Base-by-base conservation (phyloP, 1,140 invertebrate genomes). In the Amphibalanus amphitrite region DNA sequence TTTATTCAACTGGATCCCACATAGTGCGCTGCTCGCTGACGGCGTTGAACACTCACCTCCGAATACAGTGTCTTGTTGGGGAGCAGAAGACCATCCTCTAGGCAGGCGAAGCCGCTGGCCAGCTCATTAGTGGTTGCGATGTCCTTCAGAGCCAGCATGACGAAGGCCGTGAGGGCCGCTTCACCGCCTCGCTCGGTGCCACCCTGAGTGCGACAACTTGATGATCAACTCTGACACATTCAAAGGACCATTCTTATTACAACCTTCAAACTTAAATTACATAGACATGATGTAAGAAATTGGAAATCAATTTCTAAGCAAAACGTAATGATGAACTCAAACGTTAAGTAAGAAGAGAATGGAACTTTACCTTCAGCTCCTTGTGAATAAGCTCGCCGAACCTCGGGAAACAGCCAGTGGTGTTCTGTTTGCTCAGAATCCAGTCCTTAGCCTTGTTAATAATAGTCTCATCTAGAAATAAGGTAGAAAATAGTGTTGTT, bases 351-450 rank as follows among this genome's bases (percentile, higher is more conserved):
- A n/a, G n/a, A n/a, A n/a, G n/a, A n/a, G n/a, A n/a, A n/a, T n/a
- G n/a, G n/a, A n/a, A n/a, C n/a, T n/a, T 67, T 40, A 74, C 73
- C 73, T 70, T 72, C 71, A 74, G n/a, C 29, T 26, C 40, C 33
- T 71, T 84, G 77, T 92, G 87, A 74, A 87, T 86, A n/a, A 92
- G 82, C 78, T 86, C 85, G 69, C 90, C 91, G 13, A 87, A 88
- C 0, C 74, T 70, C 13, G 87, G 86, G 77, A 94, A 95, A 74
- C 89, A 90, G 59, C 96, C 96, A 78, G 90, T 91, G 10, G 82
- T 38, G 0, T 82, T 83, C 81, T 97, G 94, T 72, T 86, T 83
- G 20, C 81, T 81, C 0, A 88, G 82, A 71, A 98, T 81, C 89
- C 93, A 97, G 40, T 15, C 4, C 33, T 15, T 4, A 38, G 33